Evolutionary conservation across 1,140 invertebrate genomes (phyloP), one percentile per base, ranked within the genome.

Genomic region (Drosophila malerkotliana): DNA sequence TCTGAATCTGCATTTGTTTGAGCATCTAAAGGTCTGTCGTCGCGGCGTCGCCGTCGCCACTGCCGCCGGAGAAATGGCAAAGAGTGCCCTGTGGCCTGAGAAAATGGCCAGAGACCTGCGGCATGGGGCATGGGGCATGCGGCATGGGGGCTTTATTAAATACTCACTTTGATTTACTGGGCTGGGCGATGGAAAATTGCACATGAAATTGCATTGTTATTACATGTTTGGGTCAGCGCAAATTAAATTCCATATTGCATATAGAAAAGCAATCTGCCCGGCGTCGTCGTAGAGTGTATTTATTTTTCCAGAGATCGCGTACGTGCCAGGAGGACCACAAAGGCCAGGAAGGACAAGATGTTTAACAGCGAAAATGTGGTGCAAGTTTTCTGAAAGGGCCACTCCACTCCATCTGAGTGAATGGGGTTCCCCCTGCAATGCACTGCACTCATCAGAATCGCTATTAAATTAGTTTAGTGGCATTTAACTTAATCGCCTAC

Each of bases 391-490:
- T 24, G 52, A 34, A 21, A 53, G 53, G 45, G 14, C 34, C 34
- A 34, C 32, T 34, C 32, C 32, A 34, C 32, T 34, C 10, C 10
- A 10, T 6, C 6, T 37, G 10, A 37, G 3, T 37, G 34, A 37
- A 37, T n/a, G 34, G 45, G 51, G 34, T 41, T 18, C 4, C 51
- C 15, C 69, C 44, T 10, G 10, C 32, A 34, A 12, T 37, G 34
- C 34, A 82, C 67, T 78, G 73, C 72, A 81, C 73, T 82, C 77
- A 69, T 47, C 44, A 21, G 82, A 90, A 91, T 91, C 90, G 87
- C 68, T 91, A 91, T 91, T 91, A 91, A 91, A 91, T 91, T 91
- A 90, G 82, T 91, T 91, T 91, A 91, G 85, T 91, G 79, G 90
- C 90, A 87, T 91, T 91, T 91, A 91, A 91, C 54, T 90, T 91